Evolutionary conservation across 1,140 invertebrate species (phyloP).

Genomic region (Apolygus lucorum): DNA sequence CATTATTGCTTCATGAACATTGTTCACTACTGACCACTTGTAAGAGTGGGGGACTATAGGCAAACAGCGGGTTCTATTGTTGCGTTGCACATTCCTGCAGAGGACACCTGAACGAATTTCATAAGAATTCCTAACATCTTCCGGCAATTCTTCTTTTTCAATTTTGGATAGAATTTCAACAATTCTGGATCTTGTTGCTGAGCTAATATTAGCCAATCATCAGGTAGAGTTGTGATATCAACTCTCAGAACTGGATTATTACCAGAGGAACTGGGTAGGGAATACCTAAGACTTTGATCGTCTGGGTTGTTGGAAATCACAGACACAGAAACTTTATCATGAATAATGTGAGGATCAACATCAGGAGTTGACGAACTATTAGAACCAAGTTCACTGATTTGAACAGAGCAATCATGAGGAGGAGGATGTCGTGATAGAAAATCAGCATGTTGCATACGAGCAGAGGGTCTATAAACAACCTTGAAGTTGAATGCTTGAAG

Average conservation of each 20-base stretch:
- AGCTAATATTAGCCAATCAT: constrained; percentile 32
- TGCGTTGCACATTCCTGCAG: constrained; percentile 33
- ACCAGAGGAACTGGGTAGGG: neutral
- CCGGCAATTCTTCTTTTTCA: constrained; percentile 28
- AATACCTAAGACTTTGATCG: neutral
- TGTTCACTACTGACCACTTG: constrained; percentile 36
- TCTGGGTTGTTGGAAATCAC: neutral
- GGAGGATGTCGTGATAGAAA: constrained; percentile 38
- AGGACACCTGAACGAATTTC: constrained; percentile 31
- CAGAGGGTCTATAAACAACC: constrained; percentile 37
- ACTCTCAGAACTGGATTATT: neutral
- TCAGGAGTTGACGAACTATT: constrained; percentile 3
- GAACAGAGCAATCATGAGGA: constrained; percentile 35
- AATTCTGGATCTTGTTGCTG: constrained; percentile 31
- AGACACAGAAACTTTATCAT: neutral
- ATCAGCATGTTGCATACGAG: constrained; percentile 40
- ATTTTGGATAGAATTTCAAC: constrained; percentile 21
- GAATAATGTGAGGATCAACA: neutral
- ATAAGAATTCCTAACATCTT: constrained; percentile 32
- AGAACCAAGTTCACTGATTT: constrained; percentile 36
- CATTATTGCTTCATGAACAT: constrained; percentile 33
- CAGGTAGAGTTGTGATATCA: constrained; percentile 25
- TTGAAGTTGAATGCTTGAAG: constrained; percentile 38
- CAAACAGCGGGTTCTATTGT: constrained; percentile 32
- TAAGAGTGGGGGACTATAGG: constrained; percentile 35